Evolutionary conservation across 2,888 invertebrate species (phyloP), one percentile per base, ranked within the genome.

Genomic region (Camponotus fellah): DNA sequence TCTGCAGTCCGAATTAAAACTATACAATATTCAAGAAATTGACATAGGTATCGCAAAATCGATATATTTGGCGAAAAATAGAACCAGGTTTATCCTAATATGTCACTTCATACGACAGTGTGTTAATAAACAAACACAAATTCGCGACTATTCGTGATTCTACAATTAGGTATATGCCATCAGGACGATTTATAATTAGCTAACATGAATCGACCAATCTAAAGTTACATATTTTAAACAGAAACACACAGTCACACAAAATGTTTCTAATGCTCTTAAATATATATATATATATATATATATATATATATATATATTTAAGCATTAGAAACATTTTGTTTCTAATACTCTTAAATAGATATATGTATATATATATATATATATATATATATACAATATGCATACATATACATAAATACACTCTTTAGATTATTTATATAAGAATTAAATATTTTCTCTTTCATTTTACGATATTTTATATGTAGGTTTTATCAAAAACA

Each of bases 11-110:
- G 80, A 89, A 89, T 87, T 83, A 85, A 82, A 82, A 49, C 6
- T 82, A 81, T 87, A 84, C 72, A 82, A 87, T 85, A 87, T 88
- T 88, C 81, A 84, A 69, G 81, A 86, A 84, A 87, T 89, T 86
- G 86, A 86, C 14, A 87, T 79, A 86, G 75, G 40, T 65, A 83
- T 83, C 43, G 66, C 21, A 60, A 80, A 76, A 85, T 88, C 89
- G 86, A 85, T 87, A 83, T 43, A 46, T 62, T 34, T 17, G 14
- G 40, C 26, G 26, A 56, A 66, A 64, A 76, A 76, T 65, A 53
- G 34, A 49, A 76, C 17, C 21, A 53, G 21, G 17, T 65, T 75
- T 75, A 14, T 62, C 4, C 34, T 12, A n/a, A n/a, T n/a, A 34
- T 14, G 14, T 14, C 43, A 1, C 3, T 0, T 40, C 17, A 60